phyloP scores from a whole-genome alignment of 37 sponge, comb jelly and placozoan species.

The Amphimedon queenslandica region DNA sequence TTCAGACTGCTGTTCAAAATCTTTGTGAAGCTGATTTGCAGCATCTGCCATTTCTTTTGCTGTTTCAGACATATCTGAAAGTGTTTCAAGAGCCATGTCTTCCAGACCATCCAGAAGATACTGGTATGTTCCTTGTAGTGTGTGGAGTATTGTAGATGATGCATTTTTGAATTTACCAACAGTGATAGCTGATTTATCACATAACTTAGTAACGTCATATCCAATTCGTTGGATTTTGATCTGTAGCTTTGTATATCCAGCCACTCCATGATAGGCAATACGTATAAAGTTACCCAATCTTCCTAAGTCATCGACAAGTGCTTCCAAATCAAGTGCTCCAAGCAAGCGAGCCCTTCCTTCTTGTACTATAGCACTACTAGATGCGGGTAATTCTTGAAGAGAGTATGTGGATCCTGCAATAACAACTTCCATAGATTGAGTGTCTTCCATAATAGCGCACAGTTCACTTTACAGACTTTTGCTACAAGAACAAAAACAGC shows the following conservation, averaged over 20 bases:
- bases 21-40: constrained; percentile 8
- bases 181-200: constrained; percentile 34
- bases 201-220: constrained; percentile 32
- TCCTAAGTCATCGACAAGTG: neutral
- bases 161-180: constrained; percentile 20
- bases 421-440: neutral
- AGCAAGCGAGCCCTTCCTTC: neutral
- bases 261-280: constrained; percentile 15
- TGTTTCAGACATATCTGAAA: neutral
- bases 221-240: constrained; percentile 38
- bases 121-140: constrained; percentile 23
- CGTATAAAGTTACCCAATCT: neutral
- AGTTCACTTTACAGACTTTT: no score
- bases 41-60: constrained; percentile 43
- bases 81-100: constrained; percentile 35
- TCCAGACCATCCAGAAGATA: constrained; percentile 29
- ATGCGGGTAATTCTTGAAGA: neutral
- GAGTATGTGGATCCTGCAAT: neutral
- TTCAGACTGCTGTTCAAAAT: constrained; percentile 2
- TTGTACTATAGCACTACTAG: neutral
- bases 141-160: constrained; percentile 10
- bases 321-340: neutral
- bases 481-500: no score
- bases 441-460: neutral
- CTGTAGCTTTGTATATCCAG: constrained; percentile 28